Evolutionary conservation across 2,888 invertebrate species (phyloP), one percentile per base, ranked within the genome.

Genomic region (Xylocampa areola): DNA sequence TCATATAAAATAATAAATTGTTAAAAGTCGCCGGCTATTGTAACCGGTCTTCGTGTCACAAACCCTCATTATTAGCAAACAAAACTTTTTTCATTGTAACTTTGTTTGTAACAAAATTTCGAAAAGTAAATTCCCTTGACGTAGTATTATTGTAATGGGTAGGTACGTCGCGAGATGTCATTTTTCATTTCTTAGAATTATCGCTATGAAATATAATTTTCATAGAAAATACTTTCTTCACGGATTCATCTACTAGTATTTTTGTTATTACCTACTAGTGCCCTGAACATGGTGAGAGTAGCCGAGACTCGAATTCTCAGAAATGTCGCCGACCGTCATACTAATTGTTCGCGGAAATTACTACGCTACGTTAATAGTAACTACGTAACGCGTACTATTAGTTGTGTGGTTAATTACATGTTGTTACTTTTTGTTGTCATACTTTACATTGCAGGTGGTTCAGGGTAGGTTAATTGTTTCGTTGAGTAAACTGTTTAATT

Each of bases 341-440:
- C 66, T 68, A 77, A 79, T 80, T 72, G 70, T 78, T 77, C 78
- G 70, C 73, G 75, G 78, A 82, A 82, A 80, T 77, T 79, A 81
- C 80, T 76, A 72, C 70, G 68, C 71, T 43, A 58, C 50, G 66
- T 66, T 73, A 72, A 58, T 75, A 73, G 70, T 77, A 70, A 68
- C 41, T 47, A 45, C 62, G 49, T 70, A 72, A 70, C 44, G 44
- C 35, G 25, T 62, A 67, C 45, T 52, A 59, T 51, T 57, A 44
- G 59, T 58, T 41, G 40, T 29, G 35, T 17, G 35, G 5, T 61
- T 70, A 55, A 67, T 55, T 72, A 64, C 47, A 44, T 19, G 32
- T 37, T 25, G 50, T 40, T 30, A 23, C 16, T 52, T 66, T 55
- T 67, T 65, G 49, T 47, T 41, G 44, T 27, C 37, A 55, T 39